A percentile compares a stretch with the other conserved stretches of the same genome.
These are phyloP conservation scores for Verasper variegatus DNA, from an alignment of 2,113 vertebrate genomes.

Conservation along the genomic window DNA sequence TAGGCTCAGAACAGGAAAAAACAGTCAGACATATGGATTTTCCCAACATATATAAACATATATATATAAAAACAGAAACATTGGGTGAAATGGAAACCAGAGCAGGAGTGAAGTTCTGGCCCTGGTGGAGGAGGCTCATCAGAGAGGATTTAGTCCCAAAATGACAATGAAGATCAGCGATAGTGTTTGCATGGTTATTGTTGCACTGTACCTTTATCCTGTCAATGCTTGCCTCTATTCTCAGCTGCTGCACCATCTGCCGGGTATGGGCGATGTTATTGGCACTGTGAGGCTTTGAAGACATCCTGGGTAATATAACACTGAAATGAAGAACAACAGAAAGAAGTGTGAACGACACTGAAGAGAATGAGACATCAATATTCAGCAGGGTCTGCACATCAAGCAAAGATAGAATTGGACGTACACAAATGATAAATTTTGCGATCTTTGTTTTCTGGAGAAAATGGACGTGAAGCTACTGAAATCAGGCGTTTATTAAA, in stretches of 20 bases:
- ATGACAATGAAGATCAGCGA: background rate
- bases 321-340: conserved; percentile 51
- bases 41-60: too few species aligned
- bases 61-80: too few species aligned
- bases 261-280: conserved; percentile 90
- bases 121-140: background rate
- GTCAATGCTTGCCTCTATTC: conserved; percentile 92
- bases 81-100: background rate
- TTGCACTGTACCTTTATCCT: conserved; percentile 91
- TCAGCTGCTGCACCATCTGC: conserved; percentile 91
- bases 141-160: background rate
- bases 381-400: background rate
- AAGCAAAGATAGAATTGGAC: background rate
- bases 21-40: background rate
- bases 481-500: background rate
- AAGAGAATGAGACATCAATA: background rate
- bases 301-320: conserved; percentile 83
- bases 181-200: background rate
- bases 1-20: background rate
- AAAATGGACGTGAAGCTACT: background rate
- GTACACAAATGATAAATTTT: background rate
- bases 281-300: conserved; percentile 89
- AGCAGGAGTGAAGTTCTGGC: background rate
- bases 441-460: too few species aligned
- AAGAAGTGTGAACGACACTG: background rate